Base-by-base conservation (phyloP, 2,113 vertebrate species). In the Marmota monax region DNA sequence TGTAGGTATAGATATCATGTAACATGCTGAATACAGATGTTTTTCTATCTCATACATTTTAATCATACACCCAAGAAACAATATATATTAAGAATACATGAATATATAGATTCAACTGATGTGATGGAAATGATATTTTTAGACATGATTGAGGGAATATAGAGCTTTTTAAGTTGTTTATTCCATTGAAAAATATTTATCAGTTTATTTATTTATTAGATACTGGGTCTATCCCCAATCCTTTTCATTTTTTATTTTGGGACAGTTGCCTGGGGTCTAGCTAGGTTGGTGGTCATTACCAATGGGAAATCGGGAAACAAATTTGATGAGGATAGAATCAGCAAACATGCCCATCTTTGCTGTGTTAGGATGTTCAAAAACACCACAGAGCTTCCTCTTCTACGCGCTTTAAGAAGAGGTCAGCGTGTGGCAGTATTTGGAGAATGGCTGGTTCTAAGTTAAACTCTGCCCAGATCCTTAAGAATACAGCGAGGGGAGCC, bases 1-100 rank as follows among this genome's bases (percentile, higher is more conserved):
- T 65, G 1, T 39, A 25, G 48, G 32, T 5, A 34, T 10, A 56
- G 17, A 83, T 86, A 78, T 13, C 12, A 70, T 76, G 48, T 90
- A 87, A 90, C 9, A 45, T 0, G 2, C 1, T 73, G 45, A 90
- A 93, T 89, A 51, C 23, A 39, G 79, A 88, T 77, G 45, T 82
- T 67, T 17, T 25, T 84, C 32, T 74, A 73, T 88, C 90, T 86
- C 61, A 45, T 72, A 87, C 61, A 93, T 67, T 92, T 79, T 93
- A 84, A 85, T 90, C 72, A 92, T 88, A 95, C 48, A 42, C 6
- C 10, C 32, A 34, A 65, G 48, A 90, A 79, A 88, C 12, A 88
- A 88, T 80, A 45, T 11, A 87, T 84, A 85, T 82, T 67, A 88
- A 72, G 45, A 61, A 67, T 90, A 87, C 34, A 11, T 6, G 80